Base-by-base conservation (phyloP, 2,888 invertebrate genomes). In the Lochmaea capreae region DNA sequence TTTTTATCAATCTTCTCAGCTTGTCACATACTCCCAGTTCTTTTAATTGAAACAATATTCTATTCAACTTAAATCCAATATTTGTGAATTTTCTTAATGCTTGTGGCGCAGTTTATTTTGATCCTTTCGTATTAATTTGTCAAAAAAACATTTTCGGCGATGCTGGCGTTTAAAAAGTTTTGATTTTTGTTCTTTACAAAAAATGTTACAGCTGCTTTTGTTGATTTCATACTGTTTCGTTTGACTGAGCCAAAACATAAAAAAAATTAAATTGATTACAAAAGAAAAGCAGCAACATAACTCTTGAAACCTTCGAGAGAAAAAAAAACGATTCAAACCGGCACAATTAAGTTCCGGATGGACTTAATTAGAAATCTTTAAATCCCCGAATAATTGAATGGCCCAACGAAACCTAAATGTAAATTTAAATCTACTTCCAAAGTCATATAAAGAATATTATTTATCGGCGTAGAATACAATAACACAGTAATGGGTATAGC, bases 381-480 rank as follows among this genome's bases (percentile, higher is more conserved):
- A 82, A 82, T 81, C 81, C 79, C 79, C 81, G 78, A 79, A 82
- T 84, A 85, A 85, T 85, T 83, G 84, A 85, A 85, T 82, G 82
- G 82, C 77, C 79, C 80, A 82, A 79, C 77, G 74, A 78, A 80
- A 80, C 74, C 75, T 73, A 74, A 77, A 77, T 65, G 69, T 69
- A 70, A 67, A 58, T 72, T 58, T 58, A 71, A 71, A 74, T 74
- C 71, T 57, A 71, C 71, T 71, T 71, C 78, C 82, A 82, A 81
- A 83, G 84, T 86, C 86, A 85, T 86, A 86, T 86, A 86, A 86
- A 86, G 86, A 86, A 86, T 86, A 86, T 86, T 86, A 86, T 86
- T 86, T 86, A 86, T 86, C 85, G 86, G 85, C 85, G 81, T 82
- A 80, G 85, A 85, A 85, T 85, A 86, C 86, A 86, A 86, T 86